Conservation (phyloP, 2,797 vertebrate species). For the Phrynocephalus guinanensis region DNA sequence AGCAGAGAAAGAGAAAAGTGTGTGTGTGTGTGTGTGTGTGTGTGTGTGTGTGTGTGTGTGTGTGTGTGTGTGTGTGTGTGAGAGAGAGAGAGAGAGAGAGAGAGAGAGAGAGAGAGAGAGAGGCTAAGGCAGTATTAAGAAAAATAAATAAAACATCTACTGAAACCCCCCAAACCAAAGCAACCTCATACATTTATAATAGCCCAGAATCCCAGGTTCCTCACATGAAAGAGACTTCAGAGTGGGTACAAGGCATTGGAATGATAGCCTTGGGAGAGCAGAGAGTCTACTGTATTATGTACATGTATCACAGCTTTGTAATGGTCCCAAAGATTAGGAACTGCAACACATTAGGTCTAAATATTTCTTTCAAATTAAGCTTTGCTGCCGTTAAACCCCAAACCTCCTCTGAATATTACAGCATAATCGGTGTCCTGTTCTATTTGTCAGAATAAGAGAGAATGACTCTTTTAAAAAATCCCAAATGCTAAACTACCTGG, state of each 20-base stretch:
- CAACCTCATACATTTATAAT: constrained; percentile 76
- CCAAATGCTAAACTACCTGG: constrained; percentile 77
- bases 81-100: not conserved
- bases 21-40: too few species aligned
- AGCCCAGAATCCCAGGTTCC: constrained; percentile 74
- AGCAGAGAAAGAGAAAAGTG: not conserved
- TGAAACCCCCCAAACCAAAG: constrained; percentile 70
- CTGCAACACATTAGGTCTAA: constrained; percentile 68
- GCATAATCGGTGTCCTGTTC: constrained; percentile 70
- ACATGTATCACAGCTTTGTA: constrained; percentile 72
- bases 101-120: constrained; percentile 9
- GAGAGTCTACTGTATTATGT: constrained; percentile 73
- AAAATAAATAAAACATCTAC: constrained; percentile 74
- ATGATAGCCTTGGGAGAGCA: constrained; percentile 77
- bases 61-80: too few species aligned
- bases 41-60: too few species aligned
- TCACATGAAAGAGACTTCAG: constrained; percentile 79
- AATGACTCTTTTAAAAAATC: constrained; percentile 64
- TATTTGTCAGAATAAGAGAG: constrained; percentile 75
- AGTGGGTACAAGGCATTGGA: constrained; percentile 72
- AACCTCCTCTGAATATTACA: constrained; percentile 67
- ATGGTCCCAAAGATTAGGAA: constrained; percentile 75
- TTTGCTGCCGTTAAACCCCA: constrained; percentile 71
- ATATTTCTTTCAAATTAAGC: constrained; percentile 80
- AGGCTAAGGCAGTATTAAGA: constrained; percentile 59